Conservation (phyloP, 2,888 invertebrate species). For the Cataglyphis livida region DNA sequence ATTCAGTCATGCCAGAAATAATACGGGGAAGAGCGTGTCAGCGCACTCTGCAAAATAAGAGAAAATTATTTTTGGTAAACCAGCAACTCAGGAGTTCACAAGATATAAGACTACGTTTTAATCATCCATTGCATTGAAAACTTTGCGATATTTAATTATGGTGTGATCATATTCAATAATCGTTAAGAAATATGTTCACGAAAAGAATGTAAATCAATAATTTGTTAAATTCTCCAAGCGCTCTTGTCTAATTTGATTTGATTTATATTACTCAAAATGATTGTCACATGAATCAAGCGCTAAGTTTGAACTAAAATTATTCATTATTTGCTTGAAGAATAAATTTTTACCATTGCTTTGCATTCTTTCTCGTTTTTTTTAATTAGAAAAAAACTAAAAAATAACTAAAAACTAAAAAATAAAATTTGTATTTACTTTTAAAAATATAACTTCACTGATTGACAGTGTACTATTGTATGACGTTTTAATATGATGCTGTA, state of each 20-base stretch:
- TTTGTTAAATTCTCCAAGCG: slow-evolving; percentile 1
- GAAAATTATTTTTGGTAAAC: slow-evolving; percentile 73
- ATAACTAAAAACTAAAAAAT: no score
- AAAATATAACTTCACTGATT: neutral
- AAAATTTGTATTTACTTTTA: neutral
- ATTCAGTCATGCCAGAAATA: slow-evolving; percentile 84
- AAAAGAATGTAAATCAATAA: slow-evolving; percentile 5
- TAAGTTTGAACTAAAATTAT: neutral
- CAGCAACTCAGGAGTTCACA: slow-evolving; percentile 53
- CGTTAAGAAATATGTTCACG: neutral
- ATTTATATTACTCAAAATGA: neutral
- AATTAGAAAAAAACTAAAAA: no score
- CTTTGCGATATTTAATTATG: neutral
- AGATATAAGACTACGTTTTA: slow-evolving; percentile 2
- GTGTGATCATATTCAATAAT: neutral
- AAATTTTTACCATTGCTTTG: neutral
- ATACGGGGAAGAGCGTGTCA: slow-evolving; percentile 80
- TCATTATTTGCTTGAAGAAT: slow-evolving; percentile 22
- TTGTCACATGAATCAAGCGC: neutral
- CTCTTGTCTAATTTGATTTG: neutral
- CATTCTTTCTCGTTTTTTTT: neutral
- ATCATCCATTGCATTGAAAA: neutral
- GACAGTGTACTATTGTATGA: neutral
- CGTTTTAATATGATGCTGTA: neutral
- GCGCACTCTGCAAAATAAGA: slow-evolving; percentile 82